These are phyloP conservation scores for Cacoxenus indagator DNA, from an alignment of 2,888 invertebrate genomes.

Conservation along the genomic window DNA sequence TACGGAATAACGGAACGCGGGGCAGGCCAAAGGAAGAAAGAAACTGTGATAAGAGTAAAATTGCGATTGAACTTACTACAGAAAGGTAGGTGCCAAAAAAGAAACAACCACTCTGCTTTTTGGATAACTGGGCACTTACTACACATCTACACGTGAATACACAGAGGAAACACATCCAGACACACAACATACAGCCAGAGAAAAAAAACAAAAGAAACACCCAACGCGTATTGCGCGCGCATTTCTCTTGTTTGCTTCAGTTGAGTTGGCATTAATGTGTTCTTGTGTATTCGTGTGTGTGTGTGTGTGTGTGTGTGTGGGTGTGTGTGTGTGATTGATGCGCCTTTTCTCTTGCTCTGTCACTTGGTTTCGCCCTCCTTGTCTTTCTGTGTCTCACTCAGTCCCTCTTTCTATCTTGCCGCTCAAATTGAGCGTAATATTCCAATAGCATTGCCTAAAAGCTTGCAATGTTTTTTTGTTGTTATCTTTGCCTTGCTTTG, in stretches of 20 bases:
- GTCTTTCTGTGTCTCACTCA: background rate
- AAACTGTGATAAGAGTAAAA: background rate
- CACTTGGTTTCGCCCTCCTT: background rate
- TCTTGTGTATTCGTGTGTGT: conserved; percentile 21
- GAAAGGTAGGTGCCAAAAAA: background rate
- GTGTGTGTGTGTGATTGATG: background rate
- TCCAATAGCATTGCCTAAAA: conserved; percentile 13
- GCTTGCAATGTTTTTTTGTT: background rate
- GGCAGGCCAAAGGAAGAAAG: background rate
- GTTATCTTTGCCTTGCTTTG: background rate
- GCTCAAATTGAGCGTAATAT: conserved; percentile 8
- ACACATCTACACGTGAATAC: too few relatives aligned
- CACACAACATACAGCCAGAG: too few relatives aligned
- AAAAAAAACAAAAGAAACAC: too few relatives aligned
- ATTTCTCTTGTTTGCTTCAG: background rate
- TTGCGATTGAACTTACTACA: conserved; percentile 53
- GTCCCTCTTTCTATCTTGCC: background rate
- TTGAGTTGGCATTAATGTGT: background rate
- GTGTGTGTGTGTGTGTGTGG: background rate
- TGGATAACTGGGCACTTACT: too few relatives aligned
- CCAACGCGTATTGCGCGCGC: conserved; percentile 47
- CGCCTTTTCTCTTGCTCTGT: background rate
- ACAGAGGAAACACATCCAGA: too few relatives aligned
- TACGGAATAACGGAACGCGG: too few relatives aligned
- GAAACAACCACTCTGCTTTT: background rate